A percentile compares a stretch with the other conserved stretches of the same genome.
Evolutionary conservation across 53 echinoderm and acorn worm genomes (phyloP).

Genomic region (Stichopus horrens): DNA sequence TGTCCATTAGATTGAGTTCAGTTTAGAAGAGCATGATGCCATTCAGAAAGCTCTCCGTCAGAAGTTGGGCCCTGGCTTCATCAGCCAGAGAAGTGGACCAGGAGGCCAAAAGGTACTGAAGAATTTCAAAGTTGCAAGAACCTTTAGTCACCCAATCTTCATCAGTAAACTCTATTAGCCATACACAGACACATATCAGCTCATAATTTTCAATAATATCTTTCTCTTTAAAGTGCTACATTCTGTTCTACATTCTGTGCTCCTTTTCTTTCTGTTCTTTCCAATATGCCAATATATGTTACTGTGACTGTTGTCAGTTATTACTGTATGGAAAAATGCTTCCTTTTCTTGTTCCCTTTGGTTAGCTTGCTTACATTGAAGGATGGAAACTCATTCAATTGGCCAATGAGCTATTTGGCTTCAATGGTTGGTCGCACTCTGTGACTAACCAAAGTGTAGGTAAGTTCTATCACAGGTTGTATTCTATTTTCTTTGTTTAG

Average conservation of each 20-base stretch:
- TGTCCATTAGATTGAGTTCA: conserved; percentile 64
- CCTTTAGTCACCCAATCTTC: too few species aligned
- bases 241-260: too few species aligned
- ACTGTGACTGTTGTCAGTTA: too few species aligned
- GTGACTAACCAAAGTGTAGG: conserved; percentile 96
- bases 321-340: too few species aligned
- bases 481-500: background rate
- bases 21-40: conserved; percentile 86
- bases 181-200: too few species aligned
- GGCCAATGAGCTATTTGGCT: conserved; percentile 99
- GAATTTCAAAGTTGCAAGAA: background rate
- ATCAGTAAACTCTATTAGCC: too few species aligned
- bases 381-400: conserved; percentile 88
- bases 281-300: too few species aligned
- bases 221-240: too few species aligned
- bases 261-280: too few species aligned
- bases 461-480: conserved; percentile 23
- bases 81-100: conserved; percentile 93
- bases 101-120: conserved; percentile 90
- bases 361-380: conserved; percentile 94
- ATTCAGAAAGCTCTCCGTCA: conserved; percentile 87
- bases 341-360: background rate
- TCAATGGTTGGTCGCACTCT: conserved; percentile 99
- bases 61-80: conserved; percentile 90
- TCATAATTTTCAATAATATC: too few species aligned